Conservation (phyloP, 2,113 vertebrate genomes). For the Cheirogaleus medius region DNA sequence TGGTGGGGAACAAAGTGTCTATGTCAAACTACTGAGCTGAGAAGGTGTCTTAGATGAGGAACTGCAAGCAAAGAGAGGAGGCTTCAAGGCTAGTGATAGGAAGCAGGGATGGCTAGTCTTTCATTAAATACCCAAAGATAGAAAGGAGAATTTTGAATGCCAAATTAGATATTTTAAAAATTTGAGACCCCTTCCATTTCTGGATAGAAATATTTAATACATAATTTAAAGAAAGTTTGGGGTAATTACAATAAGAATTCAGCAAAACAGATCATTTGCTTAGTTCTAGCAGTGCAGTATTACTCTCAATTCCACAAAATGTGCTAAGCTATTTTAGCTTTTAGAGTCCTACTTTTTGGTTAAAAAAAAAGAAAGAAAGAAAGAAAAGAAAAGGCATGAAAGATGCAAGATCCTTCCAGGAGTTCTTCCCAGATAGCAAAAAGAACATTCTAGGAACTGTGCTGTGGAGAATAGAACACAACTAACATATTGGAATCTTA, state of each 20-base stretch:
- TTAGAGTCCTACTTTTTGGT: conserved; percentile 28
- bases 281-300: background rate
- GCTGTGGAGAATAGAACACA: background rate
- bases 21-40: background rate
- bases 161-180: background rate
- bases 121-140: background rate
- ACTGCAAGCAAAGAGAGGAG: background rate
- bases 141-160: background rate
- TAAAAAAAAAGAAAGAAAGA: background rate
- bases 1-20: no score
- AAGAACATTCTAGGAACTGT: background rate
- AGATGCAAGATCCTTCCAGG: background rate
- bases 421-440: background rate
- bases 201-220: background rate
- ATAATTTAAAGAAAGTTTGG: background rate
- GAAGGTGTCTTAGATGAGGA: background rate
- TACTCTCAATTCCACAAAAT: background rate
- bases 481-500: no score
- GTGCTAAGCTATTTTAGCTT: conserved; percentile 49
- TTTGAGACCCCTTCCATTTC: background rate
- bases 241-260: background rate
- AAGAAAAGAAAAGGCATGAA: background rate
- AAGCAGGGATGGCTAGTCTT: background rate
- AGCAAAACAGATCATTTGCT: background rate
- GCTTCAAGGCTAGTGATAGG: no score